These are phyloP conservation scores for Andrena camellia DNA, from an alignment of 2,888 invertebrate genomes.

Conservation along the genomic window DNA sequence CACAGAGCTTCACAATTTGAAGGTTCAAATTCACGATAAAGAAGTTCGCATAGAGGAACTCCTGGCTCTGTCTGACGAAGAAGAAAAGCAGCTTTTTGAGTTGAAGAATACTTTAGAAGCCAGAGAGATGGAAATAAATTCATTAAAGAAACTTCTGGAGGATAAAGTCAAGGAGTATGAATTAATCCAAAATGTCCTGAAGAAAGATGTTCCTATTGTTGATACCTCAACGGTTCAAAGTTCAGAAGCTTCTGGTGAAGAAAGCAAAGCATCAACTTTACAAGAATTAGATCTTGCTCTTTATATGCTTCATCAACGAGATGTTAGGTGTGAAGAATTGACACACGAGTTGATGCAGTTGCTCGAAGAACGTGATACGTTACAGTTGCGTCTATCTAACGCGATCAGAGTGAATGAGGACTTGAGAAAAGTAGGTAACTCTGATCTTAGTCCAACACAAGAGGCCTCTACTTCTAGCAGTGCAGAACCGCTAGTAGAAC, in stretches of 20 bases:
- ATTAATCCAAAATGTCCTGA: slow-evolving; percentile 79
- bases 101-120: slow-evolving; percentile 88
- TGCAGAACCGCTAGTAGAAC: slow-evolving; percentile 72
- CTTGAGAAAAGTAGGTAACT: slow-evolving; percentile 80
- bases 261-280: slow-evolving; percentile 45
- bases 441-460: slow-evolving; percentile 59
- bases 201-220: slow-evolving; percentile 69
- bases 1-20: slow-evolving; percentile 90
- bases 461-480: slow-evolving; percentile 50
- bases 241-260: slow-evolving; percentile 76
- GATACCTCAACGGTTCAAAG: slow-evolving; percentile 39
- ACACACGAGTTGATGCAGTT: slow-evolving; percentile 93
- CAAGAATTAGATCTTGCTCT: slow-evolving; percentile 91
- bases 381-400: slow-evolving; percentile 93
- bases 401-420: slow-evolving; percentile 91
- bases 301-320: slow-evolving; percentile 94
- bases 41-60: slow-evolving; percentile 86
- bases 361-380: slow-evolving; percentile 93
- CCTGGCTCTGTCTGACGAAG: slow-evolving; percentile 86
- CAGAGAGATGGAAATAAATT: slow-evolving; percentile 88
- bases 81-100: slow-evolving; percentile 87
- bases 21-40: slow-evolving; percentile 87
- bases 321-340: slow-evolving; percentile 94
- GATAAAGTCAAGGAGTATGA: slow-evolving; percentile 88
- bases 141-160: slow-evolving; percentile 88